Conservation (phyloP, 2,888 invertebrate species). For the Lithophane semibrunnea region DNA sequence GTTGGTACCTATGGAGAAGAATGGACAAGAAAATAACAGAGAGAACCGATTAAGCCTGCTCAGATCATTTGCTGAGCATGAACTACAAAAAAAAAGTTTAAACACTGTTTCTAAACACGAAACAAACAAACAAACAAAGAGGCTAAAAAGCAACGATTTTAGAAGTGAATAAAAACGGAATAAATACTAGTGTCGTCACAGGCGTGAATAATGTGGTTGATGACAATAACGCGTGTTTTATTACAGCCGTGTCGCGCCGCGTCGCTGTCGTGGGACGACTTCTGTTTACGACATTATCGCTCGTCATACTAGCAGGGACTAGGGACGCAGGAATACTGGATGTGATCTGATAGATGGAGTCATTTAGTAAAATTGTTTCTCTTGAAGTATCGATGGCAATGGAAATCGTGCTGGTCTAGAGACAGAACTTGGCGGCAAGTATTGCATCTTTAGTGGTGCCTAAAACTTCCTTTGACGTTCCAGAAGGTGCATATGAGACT, state of each 20-base stretch:
- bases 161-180: conserved; percentile 30
- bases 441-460: neutral
- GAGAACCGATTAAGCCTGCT: neutral
- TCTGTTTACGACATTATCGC: conserved; percentile 81
- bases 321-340: conserved; percentile 62
- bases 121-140: too few relatives aligned
- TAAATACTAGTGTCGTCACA: conserved; percentile 38
- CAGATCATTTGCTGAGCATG: neutral
- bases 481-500: neutral
- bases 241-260: conserved; percentile 56
- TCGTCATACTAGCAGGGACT: conserved; percentile 58
- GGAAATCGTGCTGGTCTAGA: too few relatives aligned
- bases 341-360: conserved; percentile 39
- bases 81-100: neutral
- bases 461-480: neutral
- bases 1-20: neutral
- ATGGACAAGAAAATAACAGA: neutral
- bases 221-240: conserved; percentile 84
- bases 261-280: conserved; percentile 68
- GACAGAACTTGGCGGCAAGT: neutral
- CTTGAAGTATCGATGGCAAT: neutral
- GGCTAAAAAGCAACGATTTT: neutral
- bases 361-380: neutral
- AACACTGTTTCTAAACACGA: neutral
- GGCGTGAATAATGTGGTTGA: conserved; percentile 64